A percentile compares a stretch with the other conserved stretches of the same genome.
phyloP scores from a whole-genome alignment of 64 coral and sea anemone species.

The Hydrozoanthus tunicans region DNA sequence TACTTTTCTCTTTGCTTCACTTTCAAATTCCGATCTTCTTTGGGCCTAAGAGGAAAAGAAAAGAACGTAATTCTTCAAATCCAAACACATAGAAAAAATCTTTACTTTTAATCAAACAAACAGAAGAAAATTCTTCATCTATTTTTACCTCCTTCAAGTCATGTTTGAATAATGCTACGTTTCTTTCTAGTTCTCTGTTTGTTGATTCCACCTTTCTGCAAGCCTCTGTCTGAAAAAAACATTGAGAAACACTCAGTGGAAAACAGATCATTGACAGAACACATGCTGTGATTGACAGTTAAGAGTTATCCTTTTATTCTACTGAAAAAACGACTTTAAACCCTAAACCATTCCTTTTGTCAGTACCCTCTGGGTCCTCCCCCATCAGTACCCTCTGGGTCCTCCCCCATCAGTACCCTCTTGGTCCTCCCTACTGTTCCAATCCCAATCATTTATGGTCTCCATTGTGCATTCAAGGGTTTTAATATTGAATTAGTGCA shows the following conservation, averaged over 20 bases:
- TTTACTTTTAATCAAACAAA: background rate
- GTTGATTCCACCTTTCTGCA: constrained; percentile 78
- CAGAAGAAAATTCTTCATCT: background rate
- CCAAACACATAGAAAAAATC: no score
- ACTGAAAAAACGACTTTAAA: no score
- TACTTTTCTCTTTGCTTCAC: constrained; percentile 95
- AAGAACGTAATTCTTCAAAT: background rate
- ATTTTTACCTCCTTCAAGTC: constrained; percentile 91
- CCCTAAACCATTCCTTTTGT: no score
- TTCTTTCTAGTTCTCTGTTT: constrained; percentile 98
- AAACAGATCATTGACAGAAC: background rate
- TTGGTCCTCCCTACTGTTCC: no score
- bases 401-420: no score
- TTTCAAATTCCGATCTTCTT: constrained; percentile 88
- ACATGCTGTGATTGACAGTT: no score
- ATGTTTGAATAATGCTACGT: constrained; percentile 91
- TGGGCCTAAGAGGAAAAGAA: constrained; percentile 67
- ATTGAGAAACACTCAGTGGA: background rate
- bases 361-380: no score
- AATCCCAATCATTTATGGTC: no score
- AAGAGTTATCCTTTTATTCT: no score
- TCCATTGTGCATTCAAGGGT: no score
- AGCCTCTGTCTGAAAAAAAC: constrained; percentile 70
- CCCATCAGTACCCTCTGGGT: no score
- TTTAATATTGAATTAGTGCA: no score